These are phyloP conservation scores for Gymnosoma rotundatum DNA, from an alignment of 2,888 invertebrate species.

Conservation along the genomic window DNA sequence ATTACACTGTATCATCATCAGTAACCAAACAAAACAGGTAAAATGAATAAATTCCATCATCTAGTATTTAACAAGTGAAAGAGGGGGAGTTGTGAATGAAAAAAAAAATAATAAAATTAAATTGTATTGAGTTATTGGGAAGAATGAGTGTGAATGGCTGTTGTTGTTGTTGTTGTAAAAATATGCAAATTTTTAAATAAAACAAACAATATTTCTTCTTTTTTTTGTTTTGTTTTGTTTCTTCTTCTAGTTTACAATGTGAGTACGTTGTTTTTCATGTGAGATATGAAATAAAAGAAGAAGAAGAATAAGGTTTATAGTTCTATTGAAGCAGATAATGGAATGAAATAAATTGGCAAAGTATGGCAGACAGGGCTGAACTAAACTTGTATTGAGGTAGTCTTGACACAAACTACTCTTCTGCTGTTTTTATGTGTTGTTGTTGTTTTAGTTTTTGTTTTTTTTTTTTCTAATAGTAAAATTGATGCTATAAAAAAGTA, in stretches of 20 bases:
- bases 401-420: conserved; percentile 46
- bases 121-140: not conserved
- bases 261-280: conserved; percentile 4
- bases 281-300: not conserved
- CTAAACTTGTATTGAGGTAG: conserved; percentile 70
- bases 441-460: not conserved
- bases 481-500: not conserved
- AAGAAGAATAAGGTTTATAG: conserved; percentile 12
- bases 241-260: conserved; percentile 11
- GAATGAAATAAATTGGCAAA: conserved; percentile 23
- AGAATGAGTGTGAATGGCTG: not conserved
- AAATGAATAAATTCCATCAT: conserved; percentile 24
- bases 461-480: too few species aligned
- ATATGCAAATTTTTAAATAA: conserved; percentile 64
- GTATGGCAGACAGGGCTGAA: conserved; percentile 41
- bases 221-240: too few species aligned
- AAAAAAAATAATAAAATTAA: not conserved
- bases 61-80: not conserved
- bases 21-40: conserved; percentile 50
- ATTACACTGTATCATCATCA: conserved; percentile 9
- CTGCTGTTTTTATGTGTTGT: not conserved
- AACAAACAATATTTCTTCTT: conserved; percentile 43
- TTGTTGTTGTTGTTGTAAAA: conserved; percentile 29
- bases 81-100: not conserved
- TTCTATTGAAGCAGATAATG: conserved; percentile 42